Evolutionary conservation across 2,888 invertebrate genomes (phyloP), one percentile per base, ranked within the genome.

Genomic region (Brenthis daphne): DNA sequence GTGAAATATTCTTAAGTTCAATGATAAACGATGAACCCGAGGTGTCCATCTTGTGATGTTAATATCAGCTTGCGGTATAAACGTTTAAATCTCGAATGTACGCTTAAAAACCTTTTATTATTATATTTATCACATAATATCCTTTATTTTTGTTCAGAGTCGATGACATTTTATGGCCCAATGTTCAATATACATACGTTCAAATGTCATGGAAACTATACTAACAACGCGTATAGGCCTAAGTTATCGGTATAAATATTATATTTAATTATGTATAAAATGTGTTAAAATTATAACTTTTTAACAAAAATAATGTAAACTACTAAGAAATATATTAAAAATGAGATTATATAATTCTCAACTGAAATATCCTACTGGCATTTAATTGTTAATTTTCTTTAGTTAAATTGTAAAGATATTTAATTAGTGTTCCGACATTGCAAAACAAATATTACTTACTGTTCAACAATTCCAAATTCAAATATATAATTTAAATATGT

Each of bases 1-100:
- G 85, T 87, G 84, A 82, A 81, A 78, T 75, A 77, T 20, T 73
- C 77, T 77, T 16, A 75, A 70, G 70, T 66, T 71, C 63, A 54
- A 63, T 53, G 51, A 53, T 63, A 37, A 43, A 37, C 37, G 37
- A 54, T 53, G 13, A 37, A 53, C 63, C 29, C 74, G 71, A 74
- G 74, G 74, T 76, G 11, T 43, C 37, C 11, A 43, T 71, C 69
- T 66, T 73, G 77, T 77, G 78, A 79, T 77, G 78, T 63, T 68
- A 70, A 72, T 72, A 73, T 70, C 70, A 72, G 65, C 75, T 75
- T 70, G 69, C 56, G 72, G 73, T 74, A 70, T 69, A 75, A 74
- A 75, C 67, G 73, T 64, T 63, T 71, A 75, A 76, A 79, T 80
- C 74, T 77, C 77, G 73, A 77, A 77, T 76, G 77, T 77, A 74